Base-by-base conservation (phyloP, 2,113 vertebrate species). In the Crotalus horridus region DNA sequence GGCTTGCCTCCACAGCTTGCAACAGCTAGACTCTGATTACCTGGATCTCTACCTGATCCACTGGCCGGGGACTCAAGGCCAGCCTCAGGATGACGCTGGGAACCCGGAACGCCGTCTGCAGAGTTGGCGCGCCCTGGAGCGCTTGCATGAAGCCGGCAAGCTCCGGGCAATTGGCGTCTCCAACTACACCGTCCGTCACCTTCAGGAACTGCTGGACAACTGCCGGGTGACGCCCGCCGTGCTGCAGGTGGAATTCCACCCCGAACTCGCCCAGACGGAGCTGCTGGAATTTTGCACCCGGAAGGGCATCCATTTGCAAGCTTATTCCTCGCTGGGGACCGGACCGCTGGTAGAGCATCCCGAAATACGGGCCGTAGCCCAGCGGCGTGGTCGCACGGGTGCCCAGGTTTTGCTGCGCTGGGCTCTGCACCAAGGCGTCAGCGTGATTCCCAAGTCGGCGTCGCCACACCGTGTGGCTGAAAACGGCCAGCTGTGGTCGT, bases 21-120 rank as follows among this genome's bases (percentile, higher is more conserved):
- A 96, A 24, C 95, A 97, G 74, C 95, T 98, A 91, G 97, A 96
- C 54, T 91, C 97, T 88, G 97, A 93, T 46, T 98, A 98, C 95
- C 97, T 98, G 39, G 98, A 98, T 92, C 97, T 98, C 26, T 98
- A 98, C 93, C 96, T 98, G 55, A 97, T 98, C 94, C 98, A 98
- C 95, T 98, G 98, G 98, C 98, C 98, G 1, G 98, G 98, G 8
- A 98, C 97, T 1, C 98, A 98, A 91, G 98, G 98, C 13, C 85
- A 97, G 55, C 93, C 43, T 0, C 97, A 97, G 59, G 61, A 92
- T 12, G 98, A 98, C 93, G 55, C 94, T 11, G 94, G 92, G 10
- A 98, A 98, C 93, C 93, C 93, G 59, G 96, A 95, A 92, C 97
- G 97, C 56, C 95, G 98, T 89, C 95, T 95, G 61, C 94, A 96